These are phyloP conservation scores for Eupithecia pulchellata DNA, from an alignment of 2,888 invertebrate genomes.

Conservation along the genomic window DNA sequence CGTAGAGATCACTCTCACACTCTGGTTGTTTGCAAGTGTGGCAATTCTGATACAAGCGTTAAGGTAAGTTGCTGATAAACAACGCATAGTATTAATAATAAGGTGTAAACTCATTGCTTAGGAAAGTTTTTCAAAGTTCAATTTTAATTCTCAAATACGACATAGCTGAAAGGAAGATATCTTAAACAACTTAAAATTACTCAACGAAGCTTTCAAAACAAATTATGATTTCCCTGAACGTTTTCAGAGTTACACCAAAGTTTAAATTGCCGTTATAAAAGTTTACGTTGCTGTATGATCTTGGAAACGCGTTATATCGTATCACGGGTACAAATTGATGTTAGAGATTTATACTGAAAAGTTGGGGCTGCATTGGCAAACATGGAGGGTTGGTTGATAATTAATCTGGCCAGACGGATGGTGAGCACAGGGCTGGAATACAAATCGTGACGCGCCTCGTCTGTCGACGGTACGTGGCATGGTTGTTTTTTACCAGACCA, in stretches of 20 bases:
- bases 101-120: neutral
- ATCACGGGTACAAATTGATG: constrained; percentile 45
- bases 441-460: constrained; percentile 67
- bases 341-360: constrained; percentile 71
- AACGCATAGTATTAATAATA: neutral
- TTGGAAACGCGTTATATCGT: constrained; percentile 33
- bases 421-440: constrained; percentile 72
- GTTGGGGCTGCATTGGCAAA: constrained; percentile 80
- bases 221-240: constrained; percentile 49
- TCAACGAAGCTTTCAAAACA: constrained; percentile 33
- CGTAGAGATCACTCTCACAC: neutral
- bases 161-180: constrained; percentile 8
- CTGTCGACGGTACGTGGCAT: constrained; percentile 47
- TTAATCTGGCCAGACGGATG: constrained; percentile 82
- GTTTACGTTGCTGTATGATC: constrained; percentile 40
- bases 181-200: constrained; percentile 16
- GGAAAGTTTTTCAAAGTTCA: neutral
- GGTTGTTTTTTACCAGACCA: constrained; percentile 28
- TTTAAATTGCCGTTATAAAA: constrained; percentile 52
- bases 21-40: neutral
- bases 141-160: neutral
- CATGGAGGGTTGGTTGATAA: constrained; percentile 77
- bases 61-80: too few species aligned
- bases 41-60: constrained; percentile 3
- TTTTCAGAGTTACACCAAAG: constrained; percentile 47